phyloP scores from a whole-genome alignment of 2,888 invertebrate genomes.

The Hirtodrosophila duncani region DNA sequence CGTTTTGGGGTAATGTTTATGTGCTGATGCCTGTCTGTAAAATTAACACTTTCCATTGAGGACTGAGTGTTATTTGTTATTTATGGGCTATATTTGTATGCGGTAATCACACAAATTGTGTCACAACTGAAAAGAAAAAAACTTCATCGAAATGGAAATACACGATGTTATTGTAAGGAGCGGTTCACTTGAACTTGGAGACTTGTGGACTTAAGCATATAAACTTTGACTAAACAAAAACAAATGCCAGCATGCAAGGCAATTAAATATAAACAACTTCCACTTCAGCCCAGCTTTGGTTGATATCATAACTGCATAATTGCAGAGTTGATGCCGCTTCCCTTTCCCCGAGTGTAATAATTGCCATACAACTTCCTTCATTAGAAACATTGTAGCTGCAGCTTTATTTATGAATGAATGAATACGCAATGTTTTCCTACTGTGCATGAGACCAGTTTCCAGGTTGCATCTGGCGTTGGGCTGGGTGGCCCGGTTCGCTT shows the following conservation, averaged over 20 bases:
- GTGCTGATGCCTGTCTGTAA: slow-evolving; percentile 25
- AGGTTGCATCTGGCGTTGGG: slow-evolving; percentile 38
- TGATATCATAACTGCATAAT: too few species aligned
- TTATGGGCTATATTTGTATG: slow-evolving; percentile 9
- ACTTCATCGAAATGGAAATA: slow-evolving; percentile 22
- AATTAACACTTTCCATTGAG: slow-evolving; percentile 52
- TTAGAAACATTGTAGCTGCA: slow-evolving; percentile 27
- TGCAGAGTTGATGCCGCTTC: slow-evolving; percentile 29
- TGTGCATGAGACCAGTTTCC: slow-evolving; percentile 32
- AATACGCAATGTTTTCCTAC: slow-evolving; percentile 49
- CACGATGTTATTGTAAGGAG: too few species aligned
- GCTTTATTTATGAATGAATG: slow-evolving; percentile 47
- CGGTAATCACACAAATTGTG: slow-evolving; percentile 11
- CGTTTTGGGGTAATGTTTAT: slow-evolving; percentile 21
- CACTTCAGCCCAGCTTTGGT: too few species aligned
- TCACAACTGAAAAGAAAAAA: slow-evolving; percentile 11
- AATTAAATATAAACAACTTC: too few species aligned
- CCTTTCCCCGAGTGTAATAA: background rate
- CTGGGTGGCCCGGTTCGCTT: slow-evolving; percentile 9
- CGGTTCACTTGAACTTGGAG: slow-evolving; percentile 59
- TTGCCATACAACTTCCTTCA: slow-evolving; percentile 46
- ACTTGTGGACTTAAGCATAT: too few species aligned
- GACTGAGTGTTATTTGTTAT: slow-evolving; percentile 15
- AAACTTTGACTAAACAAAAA: too few species aligned
- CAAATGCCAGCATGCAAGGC: too few species aligned